A percentile compares a stretch with the other conserved stretches of the same genome.
Conservation (phyloP, 2,888 invertebrate genomes). For the Lasioglossum malachurum region DNA sequence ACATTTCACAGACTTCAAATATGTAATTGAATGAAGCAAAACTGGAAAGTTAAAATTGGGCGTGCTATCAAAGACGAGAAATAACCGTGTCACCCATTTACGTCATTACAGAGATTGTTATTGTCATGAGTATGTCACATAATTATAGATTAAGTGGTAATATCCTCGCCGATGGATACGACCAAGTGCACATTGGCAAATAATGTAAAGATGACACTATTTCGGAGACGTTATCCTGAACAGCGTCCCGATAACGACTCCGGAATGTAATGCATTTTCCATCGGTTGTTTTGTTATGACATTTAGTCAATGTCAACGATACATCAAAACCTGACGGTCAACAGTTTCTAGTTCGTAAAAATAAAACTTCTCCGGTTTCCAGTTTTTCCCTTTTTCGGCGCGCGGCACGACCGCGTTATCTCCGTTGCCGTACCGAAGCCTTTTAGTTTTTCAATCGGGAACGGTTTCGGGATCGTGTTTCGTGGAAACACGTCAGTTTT, state of each 20-base stretch:
- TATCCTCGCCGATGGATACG: not conserved
- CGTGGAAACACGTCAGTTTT: not conserved
- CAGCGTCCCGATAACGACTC: not conserved
- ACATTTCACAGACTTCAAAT: not conserved
- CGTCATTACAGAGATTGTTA: not conserved
- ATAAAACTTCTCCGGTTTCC: not conserved
- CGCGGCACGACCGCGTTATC: not conserved
- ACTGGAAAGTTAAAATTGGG: not conserved
- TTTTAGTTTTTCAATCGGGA: not conserved
- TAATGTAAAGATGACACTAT: not conserved
- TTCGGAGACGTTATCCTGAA: not conserved
- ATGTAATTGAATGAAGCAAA: not conserved
- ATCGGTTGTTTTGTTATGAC: constrained; percentile 5
- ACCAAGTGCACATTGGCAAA: not conserved
- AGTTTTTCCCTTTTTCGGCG: not conserved
- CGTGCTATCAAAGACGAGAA: accelerated
- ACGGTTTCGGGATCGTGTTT: constrained; percentile 5
- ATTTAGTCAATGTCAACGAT: not conserved
- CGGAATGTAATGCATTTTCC: not conserved
- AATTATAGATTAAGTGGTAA: not conserved
- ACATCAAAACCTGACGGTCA: not conserved
- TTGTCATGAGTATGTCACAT: not conserved
- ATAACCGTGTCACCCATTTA: too few relatives aligned
- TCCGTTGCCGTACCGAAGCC: not conserved
- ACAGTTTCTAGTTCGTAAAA: not conserved